Conservation (phyloP, 2,797 vertebrate genomes). For the Gymnocypris eckloni region DNA sequence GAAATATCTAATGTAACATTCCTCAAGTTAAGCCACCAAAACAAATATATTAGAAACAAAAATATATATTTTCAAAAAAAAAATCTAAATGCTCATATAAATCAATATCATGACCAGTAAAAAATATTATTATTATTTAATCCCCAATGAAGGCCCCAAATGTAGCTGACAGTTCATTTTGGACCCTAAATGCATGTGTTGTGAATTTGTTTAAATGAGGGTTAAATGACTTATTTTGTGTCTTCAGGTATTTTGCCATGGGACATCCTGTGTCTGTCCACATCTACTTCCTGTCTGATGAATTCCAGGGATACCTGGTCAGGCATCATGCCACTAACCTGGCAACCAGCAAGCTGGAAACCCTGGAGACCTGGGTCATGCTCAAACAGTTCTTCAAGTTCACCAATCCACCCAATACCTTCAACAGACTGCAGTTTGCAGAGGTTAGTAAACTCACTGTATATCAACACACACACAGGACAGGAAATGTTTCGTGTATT, state of each 20-base stretch:
- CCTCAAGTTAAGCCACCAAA: slow-evolving; percentile 1
- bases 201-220: not conserved
- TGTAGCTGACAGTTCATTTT: not conserved
- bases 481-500: not conserved
- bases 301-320: slow-evolving; percentile 96
- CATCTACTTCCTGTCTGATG: slow-evolving; percentile 95
- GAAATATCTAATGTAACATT: not conserved
- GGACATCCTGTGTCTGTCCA: slow-evolving; percentile 94
- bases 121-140: not conserved
- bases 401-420: slow-evolving; percentile 85
- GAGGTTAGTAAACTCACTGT: slow-evolving; percentile 80
- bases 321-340: slow-evolving; percentile 93
- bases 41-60: not conserved
- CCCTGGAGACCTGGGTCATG: slow-evolving; percentile 95
- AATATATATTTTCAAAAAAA: not conserved
- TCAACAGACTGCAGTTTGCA: slow-evolving; percentile 90
- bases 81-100: not conserved
- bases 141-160: not conserved
- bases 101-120: not conserved
- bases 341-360: slow-evolving; percentile 95
- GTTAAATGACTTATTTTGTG: not conserved
- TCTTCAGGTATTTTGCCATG: slow-evolving; percentile 92
- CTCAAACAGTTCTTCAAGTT: slow-evolving; percentile 93
- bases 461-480: not conserved
- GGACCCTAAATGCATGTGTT: not conserved